Conservation (phyloP, 1,140 invertebrate genomes). For the Ectropis grisescens region DNA sequence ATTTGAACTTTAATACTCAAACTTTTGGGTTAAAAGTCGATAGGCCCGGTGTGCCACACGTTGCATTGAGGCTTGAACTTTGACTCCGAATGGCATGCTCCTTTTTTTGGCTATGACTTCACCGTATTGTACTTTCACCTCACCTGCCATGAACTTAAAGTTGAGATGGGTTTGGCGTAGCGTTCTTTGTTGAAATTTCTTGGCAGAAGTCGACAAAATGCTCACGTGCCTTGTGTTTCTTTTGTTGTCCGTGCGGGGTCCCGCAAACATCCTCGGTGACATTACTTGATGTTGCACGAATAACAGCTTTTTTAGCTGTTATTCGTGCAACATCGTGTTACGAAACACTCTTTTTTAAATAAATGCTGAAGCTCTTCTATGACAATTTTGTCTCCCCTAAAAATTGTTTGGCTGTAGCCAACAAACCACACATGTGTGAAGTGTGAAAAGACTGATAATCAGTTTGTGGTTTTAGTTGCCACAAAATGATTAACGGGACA, state of each 20-base stretch:
- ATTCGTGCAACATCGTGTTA: constrained; percentile 10
- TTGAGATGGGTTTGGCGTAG: constrained; percentile 1
- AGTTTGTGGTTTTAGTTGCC: no score
- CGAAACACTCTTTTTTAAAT: no score
- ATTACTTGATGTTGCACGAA: constrained; percentile 20
- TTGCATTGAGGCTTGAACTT: constrained; percentile 28
- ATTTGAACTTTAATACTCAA: constrained; percentile 15
- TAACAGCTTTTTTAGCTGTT: constrained; percentile 19
- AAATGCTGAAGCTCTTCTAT: no score
- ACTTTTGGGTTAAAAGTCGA: constrained; percentile 3
- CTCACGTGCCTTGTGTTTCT: constrained; percentile 30
- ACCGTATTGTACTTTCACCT: no score
- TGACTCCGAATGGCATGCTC: constrained; percentile 23
- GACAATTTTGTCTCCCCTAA: no score
- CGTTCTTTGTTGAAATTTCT: constrained; percentile 21
- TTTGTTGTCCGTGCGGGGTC: constrained; percentile 26
- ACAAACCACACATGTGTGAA: no score
- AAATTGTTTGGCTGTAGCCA: no score
- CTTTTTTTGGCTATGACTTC: constrained; percentile 21
- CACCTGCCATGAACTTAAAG: no score
- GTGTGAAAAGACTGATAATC: no score
- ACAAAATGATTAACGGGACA: no score
- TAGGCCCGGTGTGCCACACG: background rate
- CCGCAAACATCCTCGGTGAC: constrained; percentile 18
- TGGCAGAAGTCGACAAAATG: constrained; percentile 21